These are phyloP conservation scores for Rhinolophus sinicus DNA, from an alignment of 2,113 vertebrate genomes.

Conservation along the genomic window DNA sequence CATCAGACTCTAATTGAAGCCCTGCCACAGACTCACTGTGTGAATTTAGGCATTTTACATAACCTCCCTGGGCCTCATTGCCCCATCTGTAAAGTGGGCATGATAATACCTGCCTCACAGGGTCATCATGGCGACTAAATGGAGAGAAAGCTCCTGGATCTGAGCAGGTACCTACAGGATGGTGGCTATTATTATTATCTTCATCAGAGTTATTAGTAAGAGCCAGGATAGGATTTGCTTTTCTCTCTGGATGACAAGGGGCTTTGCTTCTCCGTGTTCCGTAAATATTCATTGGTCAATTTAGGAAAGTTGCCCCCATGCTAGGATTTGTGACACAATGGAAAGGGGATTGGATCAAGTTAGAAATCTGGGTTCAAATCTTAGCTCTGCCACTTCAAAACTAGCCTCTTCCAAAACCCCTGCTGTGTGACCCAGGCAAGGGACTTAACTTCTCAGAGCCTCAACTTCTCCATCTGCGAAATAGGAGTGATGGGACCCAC, in stretches of 20 bases:
- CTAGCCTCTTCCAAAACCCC: neutral
- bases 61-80: neutral
- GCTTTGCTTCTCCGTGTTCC: neutral
- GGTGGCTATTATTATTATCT: neutral
- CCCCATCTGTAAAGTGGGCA: neutral
- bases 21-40: neutral
- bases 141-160: no score
- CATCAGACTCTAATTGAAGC: neutral
- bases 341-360: neutral
- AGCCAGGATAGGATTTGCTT: neutral
- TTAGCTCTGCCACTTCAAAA: neutral
- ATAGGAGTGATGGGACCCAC: neutral
- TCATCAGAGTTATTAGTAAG: neutral
- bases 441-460: neutral
- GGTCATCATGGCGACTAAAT: neutral
- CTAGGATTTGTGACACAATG: neutral
- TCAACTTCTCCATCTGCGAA: neutral
- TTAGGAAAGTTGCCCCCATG: neutral
- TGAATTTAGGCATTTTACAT: neutral
- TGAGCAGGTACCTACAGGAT: fast-evolving
- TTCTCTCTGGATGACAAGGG: neutral
- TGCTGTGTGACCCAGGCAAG: neutral
- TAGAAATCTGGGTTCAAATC: neutral
- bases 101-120: no score
- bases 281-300: neutral